These are phyloP conservation scores for Upupa epops DNA, from an alignment of 2,113 vertebrate species.

Conservation along the genomic window DNA sequence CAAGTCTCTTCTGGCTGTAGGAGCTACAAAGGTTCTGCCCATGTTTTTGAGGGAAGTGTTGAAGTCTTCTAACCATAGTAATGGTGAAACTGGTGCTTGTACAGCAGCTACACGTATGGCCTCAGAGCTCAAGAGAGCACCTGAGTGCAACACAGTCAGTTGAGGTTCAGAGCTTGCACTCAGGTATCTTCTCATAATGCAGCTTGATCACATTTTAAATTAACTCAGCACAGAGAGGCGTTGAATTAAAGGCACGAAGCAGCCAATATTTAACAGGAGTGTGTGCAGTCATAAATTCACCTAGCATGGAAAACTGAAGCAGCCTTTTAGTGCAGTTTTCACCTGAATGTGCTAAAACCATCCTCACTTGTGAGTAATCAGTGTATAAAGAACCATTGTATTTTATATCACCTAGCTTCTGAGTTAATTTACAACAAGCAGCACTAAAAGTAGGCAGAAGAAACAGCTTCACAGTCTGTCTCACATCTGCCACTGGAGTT, in stretches of 20 bases:
- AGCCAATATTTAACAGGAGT: background rate
- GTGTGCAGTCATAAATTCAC: background rate
- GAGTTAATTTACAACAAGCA: background rate
- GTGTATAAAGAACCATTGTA: background rate
- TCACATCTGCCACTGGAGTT: background rate
- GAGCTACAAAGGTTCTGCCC: background rate
- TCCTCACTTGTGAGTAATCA: rapidly evolving
- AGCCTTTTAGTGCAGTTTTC: background rate
- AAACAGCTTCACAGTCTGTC: background rate
- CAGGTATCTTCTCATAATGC: background rate
- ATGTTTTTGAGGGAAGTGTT: background rate
- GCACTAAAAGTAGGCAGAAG: background rate
- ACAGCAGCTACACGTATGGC: background rate
- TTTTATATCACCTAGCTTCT: background rate
- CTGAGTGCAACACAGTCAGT: background rate
- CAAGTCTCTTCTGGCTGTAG: background rate
- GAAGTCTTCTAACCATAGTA: background rate
- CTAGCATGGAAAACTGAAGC: background rate
- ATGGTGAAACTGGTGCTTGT: background rate
- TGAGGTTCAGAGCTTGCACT: background rate
- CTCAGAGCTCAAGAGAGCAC: background rate
- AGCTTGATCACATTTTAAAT: background rate
- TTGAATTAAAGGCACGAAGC: background rate
- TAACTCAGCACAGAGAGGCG: background rate
- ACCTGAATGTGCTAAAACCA: background rate